Evolutionary conservation across 2,797 vertebrate genomes (phyloP).

Genomic region (Forpus xanthops): DNA sequence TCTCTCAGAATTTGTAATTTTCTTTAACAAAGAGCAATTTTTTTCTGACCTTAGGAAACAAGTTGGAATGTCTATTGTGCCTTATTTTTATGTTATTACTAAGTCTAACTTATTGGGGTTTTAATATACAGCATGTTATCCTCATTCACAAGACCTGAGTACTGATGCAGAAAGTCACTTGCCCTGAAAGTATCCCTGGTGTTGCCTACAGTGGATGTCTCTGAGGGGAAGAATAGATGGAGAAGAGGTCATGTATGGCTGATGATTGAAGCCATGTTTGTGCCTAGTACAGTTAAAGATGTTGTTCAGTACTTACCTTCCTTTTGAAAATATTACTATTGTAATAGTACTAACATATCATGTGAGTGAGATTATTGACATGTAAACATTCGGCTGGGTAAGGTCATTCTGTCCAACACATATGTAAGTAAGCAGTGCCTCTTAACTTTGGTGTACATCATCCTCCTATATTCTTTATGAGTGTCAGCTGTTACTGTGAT

Average conservation of each 20-base stretch:
- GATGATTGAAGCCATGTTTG: not conserved
- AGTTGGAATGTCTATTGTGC: not conserved
- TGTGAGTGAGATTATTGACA: too few species aligned
- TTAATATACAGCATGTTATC: not conserved
- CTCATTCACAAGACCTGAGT: not conserved
- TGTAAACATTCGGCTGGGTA: not conserved
- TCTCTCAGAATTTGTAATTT: not conserved
- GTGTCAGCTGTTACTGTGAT: not conserved
- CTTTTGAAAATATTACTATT: conserved; percentile 58
- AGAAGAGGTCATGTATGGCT: not conserved
- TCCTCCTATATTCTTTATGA: not conserved
- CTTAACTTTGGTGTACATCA: not conserved
- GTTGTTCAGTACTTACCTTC: conserved; percentile 28
- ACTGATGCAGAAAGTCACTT: not conserved
- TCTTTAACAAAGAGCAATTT: not conserved
- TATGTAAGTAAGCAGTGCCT: not conserved
- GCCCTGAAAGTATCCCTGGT: not conserved
- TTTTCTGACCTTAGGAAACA: not conserved
- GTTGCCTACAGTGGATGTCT: not conserved
- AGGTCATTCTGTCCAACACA: not conserved
- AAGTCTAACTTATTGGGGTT: not conserved
- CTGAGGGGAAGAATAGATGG: not conserved
- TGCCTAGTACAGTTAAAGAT: not conserved
- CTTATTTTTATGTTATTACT: not conserved
- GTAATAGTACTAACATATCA: conserved; percentile 5